phyloP scores from a whole-genome alignment of 2,113 vertebrate genomes.

The Trogon melanurus region DNA sequence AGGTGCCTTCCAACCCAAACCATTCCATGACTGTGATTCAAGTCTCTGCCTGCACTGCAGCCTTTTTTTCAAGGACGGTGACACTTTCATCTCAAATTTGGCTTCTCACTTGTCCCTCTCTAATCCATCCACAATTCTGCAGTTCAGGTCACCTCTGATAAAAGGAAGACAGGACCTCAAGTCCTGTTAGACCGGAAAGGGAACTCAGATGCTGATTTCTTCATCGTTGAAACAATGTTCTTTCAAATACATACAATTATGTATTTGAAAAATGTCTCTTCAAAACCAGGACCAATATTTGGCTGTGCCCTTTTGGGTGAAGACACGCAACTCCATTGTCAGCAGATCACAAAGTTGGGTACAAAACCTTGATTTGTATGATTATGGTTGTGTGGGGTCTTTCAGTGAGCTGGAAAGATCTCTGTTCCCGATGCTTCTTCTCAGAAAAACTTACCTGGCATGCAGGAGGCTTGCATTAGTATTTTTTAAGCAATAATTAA shows the following conservation, averaged over 20 bases:
- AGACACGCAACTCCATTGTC: neutral
- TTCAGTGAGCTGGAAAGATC: neutral
- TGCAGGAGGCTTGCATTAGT: neutral
- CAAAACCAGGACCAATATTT: neutral
- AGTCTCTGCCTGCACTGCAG: neutral
- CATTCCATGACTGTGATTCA: neutral
- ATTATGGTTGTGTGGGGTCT: neutral
- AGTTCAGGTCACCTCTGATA: neutral
- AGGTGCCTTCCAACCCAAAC: no score
- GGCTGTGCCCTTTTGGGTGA: neutral
- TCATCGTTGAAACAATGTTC: neutral
- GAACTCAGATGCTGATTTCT: neutral
- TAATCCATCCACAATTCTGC: neutral
- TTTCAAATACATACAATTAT: no score
- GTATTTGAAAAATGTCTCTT: neutral
- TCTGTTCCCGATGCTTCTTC: neutral
- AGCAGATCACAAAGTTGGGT: neutral
- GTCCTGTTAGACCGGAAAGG: neutral
- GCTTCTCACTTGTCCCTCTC: neutral
- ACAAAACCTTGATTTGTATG: neutral
- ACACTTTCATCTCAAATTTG: neutral
- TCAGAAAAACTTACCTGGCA: neutral
- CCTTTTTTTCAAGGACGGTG: neutral
- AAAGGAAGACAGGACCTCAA: neutral
- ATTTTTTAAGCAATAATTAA: neutral